A percentile compares a stretch with the other conserved stretches of the same genome.
Conservation (phyloP, 1,140 invertebrate species). For the Ericerus pela region DNA sequence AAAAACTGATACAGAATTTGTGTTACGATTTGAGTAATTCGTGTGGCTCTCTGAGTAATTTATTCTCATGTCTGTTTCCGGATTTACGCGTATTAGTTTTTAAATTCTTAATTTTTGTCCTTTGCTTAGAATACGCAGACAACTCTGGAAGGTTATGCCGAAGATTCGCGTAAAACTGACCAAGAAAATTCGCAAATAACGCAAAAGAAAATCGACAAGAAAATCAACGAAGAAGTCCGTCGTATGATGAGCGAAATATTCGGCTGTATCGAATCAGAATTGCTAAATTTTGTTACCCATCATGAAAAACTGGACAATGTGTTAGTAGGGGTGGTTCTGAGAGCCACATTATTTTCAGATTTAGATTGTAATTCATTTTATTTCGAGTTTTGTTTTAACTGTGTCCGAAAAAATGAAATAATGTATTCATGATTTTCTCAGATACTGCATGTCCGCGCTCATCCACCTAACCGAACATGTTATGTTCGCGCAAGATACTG, state of each 20-base stretch:
- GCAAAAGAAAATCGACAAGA: conserved; percentile 47
- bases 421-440: conserved; percentile 32
- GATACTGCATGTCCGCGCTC: conserved; percentile 82
- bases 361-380: conserved; percentile 9
- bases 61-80: background rate
- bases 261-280: conserved; percentile 65
- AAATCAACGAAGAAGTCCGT: conserved; percentile 60
- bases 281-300: conserved; percentile 67
- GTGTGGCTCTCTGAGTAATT: no score
- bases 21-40: no score
- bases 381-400: conserved; percentile 13
- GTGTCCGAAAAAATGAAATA: no score
- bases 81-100: no score
- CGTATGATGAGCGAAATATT: conserved; percentile 79
- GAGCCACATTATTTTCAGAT: no score
- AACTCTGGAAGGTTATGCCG: conserved; percentile 32
- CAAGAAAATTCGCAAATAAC: conserved; percentile 29
- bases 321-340: no score
- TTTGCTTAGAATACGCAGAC: conserved; percentile 40
- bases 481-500: conserved; percentile 75
- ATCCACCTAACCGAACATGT: conserved; percentile 80
- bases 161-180: conserved; percentile 6
- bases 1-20: no score
- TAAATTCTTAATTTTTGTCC: no score
- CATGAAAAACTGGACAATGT: conserved; percentile 78